Percentiles rank a stretch among this genome's conserved stretches.
phyloP scores from a whole-genome alignment of 2,888 invertebrate genomes.

The Ectemnius cavifrons region DNA sequence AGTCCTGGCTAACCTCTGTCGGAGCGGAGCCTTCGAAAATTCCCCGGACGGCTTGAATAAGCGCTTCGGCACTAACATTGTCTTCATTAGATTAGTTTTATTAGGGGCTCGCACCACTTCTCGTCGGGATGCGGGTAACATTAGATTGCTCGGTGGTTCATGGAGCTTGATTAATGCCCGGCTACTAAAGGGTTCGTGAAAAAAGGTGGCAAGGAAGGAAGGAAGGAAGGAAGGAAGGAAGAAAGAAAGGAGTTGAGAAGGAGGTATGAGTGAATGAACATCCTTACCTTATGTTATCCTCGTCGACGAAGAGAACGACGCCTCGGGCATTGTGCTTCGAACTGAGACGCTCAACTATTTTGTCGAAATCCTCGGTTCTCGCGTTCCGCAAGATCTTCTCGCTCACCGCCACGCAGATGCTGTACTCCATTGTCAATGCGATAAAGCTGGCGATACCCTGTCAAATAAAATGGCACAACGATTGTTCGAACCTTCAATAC shows the following conservation, averaged over 20 bases:
- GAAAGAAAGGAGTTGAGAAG: not conserved
- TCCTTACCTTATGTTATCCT: conserved; percentile 82
- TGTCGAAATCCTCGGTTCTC: conserved; percentile 80
- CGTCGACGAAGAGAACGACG: conserved; percentile 86
- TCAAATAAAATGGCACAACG: conserved; percentile 38
- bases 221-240: too few relatives aligned
- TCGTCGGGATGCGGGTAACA: conserved; percentile 13
- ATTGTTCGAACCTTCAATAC: not conserved
- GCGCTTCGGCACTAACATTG: not conserved
- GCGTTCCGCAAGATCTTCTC: conserved; percentile 82
- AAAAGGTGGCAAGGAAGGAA: conserved; percentile 5
- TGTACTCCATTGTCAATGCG: conserved; percentile 77
- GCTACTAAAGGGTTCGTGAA: conserved; percentile 1
- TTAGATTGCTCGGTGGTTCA: conserved; percentile 6
- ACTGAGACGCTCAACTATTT: conserved; percentile 81
- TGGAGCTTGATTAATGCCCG: conserved; percentile 22
- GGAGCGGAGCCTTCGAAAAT: too few relatives aligned
- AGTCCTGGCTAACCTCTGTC: too few relatives aligned
- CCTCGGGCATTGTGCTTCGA: conserved; percentile 82
- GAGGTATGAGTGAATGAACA: not conserved
- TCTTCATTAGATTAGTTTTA: too few relatives aligned
- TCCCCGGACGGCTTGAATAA: too few relatives aligned
- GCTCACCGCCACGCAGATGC: conserved; percentile 80
- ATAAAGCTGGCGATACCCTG: conserved; percentile 82
- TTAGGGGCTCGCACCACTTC: conserved; percentile 12